A percentile compares a stretch with the other conserved stretches of the same genome.
Conservation (phyloP, 2,888 invertebrate genomes). For the Hemaris fuciformis region DNA sequence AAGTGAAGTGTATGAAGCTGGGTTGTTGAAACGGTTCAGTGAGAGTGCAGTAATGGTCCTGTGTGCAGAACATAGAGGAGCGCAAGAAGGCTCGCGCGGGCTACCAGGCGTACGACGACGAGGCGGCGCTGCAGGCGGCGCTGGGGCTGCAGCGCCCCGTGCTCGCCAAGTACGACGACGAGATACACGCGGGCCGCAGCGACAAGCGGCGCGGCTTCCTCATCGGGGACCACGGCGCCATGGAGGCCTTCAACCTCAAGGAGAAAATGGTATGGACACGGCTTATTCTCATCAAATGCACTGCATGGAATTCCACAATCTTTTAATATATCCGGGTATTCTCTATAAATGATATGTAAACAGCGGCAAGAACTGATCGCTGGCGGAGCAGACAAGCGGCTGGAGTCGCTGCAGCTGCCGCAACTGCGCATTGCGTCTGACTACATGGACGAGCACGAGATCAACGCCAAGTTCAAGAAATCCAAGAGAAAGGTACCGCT, state of each 20-base stretch:
- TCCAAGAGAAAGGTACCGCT: conserved; percentile 86
- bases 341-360: background rate
- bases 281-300: background rate
- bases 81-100: conserved; percentile 90
- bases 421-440: conserved; percentile 90
- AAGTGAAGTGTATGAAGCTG: no score
- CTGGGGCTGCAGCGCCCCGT: conserved; percentile 85
- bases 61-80: conserved; percentile 86
- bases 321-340: no score
- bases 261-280: conserved; percentile 58
- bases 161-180: conserved; percentile 96
- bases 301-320: no score
- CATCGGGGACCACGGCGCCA: conserved; percentile 85
- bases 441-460: conserved; percentile 92
- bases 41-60: no score
- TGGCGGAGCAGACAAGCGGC: conserved; percentile 75
- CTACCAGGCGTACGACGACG: conserved; percentile 93
- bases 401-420: conserved; percentile 88
- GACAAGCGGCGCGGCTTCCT: conserved; percentile 85
- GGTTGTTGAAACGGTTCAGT: background rate
- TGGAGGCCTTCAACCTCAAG: conserved; percentile 77
- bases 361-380: conserved; percentile 51
- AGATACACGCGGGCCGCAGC: conserved; percentile 84
- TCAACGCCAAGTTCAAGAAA: conserved; percentile 93
- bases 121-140: conserved; percentile 86